These are phyloP conservation scores for Cataglyphis rosenhaueri DNA, from an alignment of 2,888 invertebrate species.

Conservation along the genomic window DNA sequence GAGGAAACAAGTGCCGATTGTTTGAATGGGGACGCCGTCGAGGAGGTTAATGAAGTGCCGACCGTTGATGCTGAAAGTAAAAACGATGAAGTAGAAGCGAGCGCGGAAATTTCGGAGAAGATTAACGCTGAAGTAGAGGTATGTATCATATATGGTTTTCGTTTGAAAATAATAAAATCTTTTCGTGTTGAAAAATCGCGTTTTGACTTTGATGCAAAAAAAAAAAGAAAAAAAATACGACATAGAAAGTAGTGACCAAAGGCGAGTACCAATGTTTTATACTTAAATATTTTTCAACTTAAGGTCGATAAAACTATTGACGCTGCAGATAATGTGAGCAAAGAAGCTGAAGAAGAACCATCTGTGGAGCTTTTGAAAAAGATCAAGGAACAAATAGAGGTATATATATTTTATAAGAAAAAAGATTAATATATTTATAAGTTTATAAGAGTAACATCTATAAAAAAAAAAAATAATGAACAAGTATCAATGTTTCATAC, in stretches of 20 bases:
- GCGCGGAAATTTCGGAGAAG: conserved; percentile 74
- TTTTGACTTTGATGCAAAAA: neutral
- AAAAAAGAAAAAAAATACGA: neutral
- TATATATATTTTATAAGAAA: neutral
- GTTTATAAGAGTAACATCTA: neutral
- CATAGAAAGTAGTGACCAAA: neutral
- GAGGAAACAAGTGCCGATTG: conserved; percentile 61
- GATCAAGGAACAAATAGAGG: neutral
- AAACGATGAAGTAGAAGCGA: conserved; percentile 59
- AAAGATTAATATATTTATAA: neutral
- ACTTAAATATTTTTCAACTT: neutral
- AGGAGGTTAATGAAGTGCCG: conserved; percentile 69
- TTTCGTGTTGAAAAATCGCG: neutral
- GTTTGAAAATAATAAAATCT: neutral
- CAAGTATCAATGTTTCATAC: neutral
- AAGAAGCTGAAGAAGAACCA: neutral
- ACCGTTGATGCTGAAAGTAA: conserved; percentile 26
- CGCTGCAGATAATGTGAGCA: neutral
- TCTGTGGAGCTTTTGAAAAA: neutral
- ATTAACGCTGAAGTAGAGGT: conserved; percentile 81
- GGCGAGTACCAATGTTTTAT: neutral
- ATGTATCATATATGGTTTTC: conserved; percentile 33
- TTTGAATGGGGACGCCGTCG: conserved; percentile 43
- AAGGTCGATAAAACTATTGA: neutral
- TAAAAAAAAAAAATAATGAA: neutral